phyloP scores from a whole-genome alignment of 2,888 invertebrate species.

The Sminthurinus aureus region DNA sequence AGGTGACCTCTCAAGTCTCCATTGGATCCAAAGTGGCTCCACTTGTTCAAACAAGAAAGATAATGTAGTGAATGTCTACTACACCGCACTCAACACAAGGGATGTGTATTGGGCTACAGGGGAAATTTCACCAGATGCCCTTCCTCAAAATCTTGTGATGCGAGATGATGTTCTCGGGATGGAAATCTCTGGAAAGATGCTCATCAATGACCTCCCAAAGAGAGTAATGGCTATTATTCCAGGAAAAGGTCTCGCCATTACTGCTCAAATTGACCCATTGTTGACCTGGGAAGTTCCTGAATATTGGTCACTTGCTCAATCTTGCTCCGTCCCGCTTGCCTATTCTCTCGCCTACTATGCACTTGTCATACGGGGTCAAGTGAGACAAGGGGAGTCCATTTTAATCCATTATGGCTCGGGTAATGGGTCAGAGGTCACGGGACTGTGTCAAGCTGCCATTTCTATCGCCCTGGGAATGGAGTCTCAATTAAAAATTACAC shows the following conservation, averaged over 20 bases:
- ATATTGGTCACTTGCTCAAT: slow-evolving; percentile 71
- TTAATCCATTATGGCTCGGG: slow-evolving; percentile 86
- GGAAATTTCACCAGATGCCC: slow-evolving; percentile 74
- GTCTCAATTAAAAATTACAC: no score
- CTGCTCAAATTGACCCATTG: slow-evolving; percentile 65
- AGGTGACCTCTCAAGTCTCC: slow-evolving; percentile 91
- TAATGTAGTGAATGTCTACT: slow-evolving; percentile 67
- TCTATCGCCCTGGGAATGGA: slow-evolving; percentile 88
- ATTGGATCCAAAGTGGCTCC: slow-evolving; percentile 90
- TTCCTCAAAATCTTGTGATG: slow-evolving; percentile 84
- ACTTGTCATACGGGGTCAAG: slow-evolving; percentile 69
- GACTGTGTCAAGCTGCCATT: slow-evolving; percentile 97
- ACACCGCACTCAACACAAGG: slow-evolving; percentile 89
- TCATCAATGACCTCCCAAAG: slow-evolving; percentile 70
- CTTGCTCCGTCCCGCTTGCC: slow-evolving; percentile 72
- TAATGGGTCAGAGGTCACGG: slow-evolving; percentile 71
- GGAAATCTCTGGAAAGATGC: slow-evolving; percentile 80
- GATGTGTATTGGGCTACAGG: slow-evolving; percentile 93
- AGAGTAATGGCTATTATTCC: slow-evolving; percentile 94
- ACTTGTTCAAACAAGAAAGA: slow-evolving; percentile 61
- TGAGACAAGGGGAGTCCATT: slow-evolving; percentile 75
- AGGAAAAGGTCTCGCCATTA: slow-evolving; percentile 74
- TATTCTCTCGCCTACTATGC: slow-evolving; percentile 74
- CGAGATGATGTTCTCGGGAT: slow-evolving; percentile 92
- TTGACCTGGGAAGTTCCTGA: slow-evolving; percentile 69